These are phyloP conservation scores for Scaptomyza tumidula DNA, from an alignment of 2,888 invertebrate species.

Conservation along the genomic window DNA sequence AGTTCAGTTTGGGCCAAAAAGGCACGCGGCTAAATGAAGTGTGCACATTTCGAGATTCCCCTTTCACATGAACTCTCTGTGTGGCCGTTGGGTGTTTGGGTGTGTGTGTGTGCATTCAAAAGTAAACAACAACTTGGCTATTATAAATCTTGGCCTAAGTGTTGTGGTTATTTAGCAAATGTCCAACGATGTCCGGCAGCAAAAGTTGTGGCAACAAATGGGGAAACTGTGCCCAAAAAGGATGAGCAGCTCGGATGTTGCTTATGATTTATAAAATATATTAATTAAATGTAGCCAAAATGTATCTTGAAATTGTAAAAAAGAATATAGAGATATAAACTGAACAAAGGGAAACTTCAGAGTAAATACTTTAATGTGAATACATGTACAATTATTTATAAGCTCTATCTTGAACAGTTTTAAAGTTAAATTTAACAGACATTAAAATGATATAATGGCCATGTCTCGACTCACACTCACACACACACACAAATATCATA, in stretches of 20 bases:
- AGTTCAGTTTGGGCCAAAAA: constrained; percentile 38
- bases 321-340: neutral
- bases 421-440: constrained; percentile 19
- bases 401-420: constrained; percentile 2
- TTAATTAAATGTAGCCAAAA: constrained; percentile 65
- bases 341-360: too few relatives aligned
- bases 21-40: constrained; percentile 71
- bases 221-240: constrained; percentile 21
- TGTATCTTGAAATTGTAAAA: constrained; percentile 29
- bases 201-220: constrained; percentile 57
- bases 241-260: constrained; percentile 25
- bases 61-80: constrained; percentile 27
- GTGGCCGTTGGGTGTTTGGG: neutral
- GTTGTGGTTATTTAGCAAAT: constrained; percentile 80
- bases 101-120: constrained; percentile 59
- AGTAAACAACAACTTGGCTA: constrained; percentile 71
- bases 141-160: constrained; percentile 79
- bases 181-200: constrained; percentile 69
- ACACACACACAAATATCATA: neutral
- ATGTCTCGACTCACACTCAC: constrained; percentile 6
- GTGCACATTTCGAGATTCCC: constrained; percentile 56
- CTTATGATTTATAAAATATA: constrained; percentile 70
- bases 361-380: neutral
- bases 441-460: constrained; percentile 36
- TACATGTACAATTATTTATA: neutral